Evolutionary conservation across 2,797 vertebrate genomes (phyloP).

Genomic region (Bryconaethiops microstoma): DNA sequence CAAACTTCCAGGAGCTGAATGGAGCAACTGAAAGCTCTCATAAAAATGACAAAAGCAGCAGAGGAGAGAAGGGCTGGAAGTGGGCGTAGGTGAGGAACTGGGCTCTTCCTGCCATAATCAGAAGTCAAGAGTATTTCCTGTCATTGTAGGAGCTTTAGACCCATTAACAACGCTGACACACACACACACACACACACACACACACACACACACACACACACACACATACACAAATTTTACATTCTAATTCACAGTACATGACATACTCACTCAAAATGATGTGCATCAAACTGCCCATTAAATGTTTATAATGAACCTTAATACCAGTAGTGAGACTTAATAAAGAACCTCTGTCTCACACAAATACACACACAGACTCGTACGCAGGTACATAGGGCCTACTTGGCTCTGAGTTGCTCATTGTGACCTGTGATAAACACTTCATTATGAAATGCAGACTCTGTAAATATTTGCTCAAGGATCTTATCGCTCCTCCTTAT

Average conservation of each 20-base stretch:
- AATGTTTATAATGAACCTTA: background rate
- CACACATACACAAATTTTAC: conserved; percentile 5
- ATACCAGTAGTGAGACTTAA: background rate
- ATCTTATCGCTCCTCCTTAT: conserved; percentile 75
- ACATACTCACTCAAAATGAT: background rate
- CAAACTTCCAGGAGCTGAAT: conserved; percentile 68
- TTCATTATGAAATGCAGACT: conserved; percentile 80
- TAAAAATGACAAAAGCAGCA: conserved; percentile 74
- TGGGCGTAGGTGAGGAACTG: conserved; percentile 78
- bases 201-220: conserved; percentile 47
- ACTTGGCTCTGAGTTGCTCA: conserved; percentile 59
- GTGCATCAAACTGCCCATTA: background rate
- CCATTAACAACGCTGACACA: conserved; percentile 65
- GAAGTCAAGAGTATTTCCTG: conserved; percentile 79
- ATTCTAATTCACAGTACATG: background rate
- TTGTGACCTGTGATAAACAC: conserved; percentile 78
- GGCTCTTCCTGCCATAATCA: conserved; percentile 82
- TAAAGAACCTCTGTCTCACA: background rate
- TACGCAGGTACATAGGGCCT: conserved; percentile 43
- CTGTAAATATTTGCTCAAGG: conserved; percentile 78
- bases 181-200: conserved; percentile 45
- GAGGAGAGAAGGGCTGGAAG: conserved; percentile 79
- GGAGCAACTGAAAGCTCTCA: conserved; percentile 61
- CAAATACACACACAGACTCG: conserved; percentile 20
- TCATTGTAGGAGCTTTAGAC: conserved; percentile 77